Percentiles rank a stretch among this genome's conserved stretches.
Conservation (phyloP, 2,888 invertebrate species). For the Epinotia brunnichana region DNA sequence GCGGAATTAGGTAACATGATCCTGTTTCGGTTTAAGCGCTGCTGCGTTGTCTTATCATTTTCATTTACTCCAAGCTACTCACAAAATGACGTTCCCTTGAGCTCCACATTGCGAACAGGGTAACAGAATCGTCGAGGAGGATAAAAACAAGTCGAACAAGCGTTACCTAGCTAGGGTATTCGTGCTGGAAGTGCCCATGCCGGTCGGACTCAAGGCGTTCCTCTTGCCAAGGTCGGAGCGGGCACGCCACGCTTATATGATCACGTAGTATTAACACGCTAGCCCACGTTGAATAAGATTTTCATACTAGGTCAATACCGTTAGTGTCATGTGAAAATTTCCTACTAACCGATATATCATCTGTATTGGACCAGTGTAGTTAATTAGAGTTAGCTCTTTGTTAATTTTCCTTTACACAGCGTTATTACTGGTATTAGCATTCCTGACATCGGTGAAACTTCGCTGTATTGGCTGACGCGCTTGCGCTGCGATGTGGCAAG, state of each 20-base stretch:
- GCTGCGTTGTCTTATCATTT: background rate
- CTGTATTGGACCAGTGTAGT: background rate
- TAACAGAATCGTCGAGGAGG: conserved; percentile 41
- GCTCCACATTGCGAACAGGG: conserved; percentile 42
- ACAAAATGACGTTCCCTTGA: conserved; percentile 33
- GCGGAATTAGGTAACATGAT: background rate
- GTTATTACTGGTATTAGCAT: background rate
- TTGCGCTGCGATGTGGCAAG: conserved; percentile 2
- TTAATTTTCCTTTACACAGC: background rate
- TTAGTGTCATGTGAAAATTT: conserved; percentile 15
- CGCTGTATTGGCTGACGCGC: background rate
- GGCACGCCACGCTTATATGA: conserved; percentile 43
- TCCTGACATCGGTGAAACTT: conserved; percentile 2
- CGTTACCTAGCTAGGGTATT: conserved; percentile 37
- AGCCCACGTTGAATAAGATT: conserved; percentile 36
- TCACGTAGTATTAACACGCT: conserved; percentile 40
- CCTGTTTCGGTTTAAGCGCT: background rate
- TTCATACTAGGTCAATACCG: conserved; percentile 38
- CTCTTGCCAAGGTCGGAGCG: conserved; percentile 48
- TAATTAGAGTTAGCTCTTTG: background rate
- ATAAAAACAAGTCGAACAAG: conserved; percentile 38
- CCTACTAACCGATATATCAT: background rate
- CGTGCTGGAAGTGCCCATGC: conserved; percentile 45
- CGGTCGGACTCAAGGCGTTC: conserved; percentile 49
- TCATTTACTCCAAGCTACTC: background rate